phyloP scores from a whole-genome alignment of 2,797 vertebrate genomes.

The Delichon dasypus region DNA sequence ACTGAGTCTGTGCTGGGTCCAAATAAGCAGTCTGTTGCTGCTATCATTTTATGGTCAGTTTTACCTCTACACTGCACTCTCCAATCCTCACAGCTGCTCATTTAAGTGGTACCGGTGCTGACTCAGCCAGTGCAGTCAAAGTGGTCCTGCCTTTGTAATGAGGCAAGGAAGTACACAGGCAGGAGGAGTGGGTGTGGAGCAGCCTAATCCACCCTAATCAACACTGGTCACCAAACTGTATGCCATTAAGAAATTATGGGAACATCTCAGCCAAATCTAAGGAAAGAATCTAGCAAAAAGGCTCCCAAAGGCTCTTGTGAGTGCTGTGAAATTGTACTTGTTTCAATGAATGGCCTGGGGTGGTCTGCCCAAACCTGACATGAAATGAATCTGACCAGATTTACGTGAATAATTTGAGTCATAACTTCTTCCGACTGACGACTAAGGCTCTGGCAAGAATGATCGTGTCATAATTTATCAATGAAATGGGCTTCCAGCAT shows the following conservation, averaged over 20 bases:
- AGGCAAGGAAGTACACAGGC: background rate
- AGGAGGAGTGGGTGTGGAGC: background rate
- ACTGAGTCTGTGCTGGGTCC: background rate
- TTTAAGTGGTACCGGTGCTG: background rate
- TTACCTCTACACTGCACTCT: background rate
- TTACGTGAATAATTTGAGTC: constrained; percentile 42
- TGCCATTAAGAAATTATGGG: background rate
- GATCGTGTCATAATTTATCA: constrained; percentile 44
- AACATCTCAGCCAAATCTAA: background rate
- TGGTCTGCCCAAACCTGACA: background rate
- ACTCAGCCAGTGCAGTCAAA: background rate
- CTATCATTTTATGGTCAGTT: background rate
- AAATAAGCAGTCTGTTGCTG: constrained; percentile 13
- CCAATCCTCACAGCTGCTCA: background rate
- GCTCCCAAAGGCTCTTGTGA: background rate
- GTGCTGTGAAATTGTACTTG: background rate
- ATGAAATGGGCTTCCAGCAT: constrained; percentile 7
- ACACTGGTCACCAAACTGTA: background rate
- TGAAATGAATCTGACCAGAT: constrained; percentile 42
- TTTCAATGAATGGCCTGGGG: constrained; percentile 16
- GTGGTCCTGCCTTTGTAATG: background rate
- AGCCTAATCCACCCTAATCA: background rate
- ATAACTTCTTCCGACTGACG: constrained; percentile 1
- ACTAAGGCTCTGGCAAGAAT: constrained; percentile 38
- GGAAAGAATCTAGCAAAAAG: background rate